Evolutionary conservation across 2,797 vertebrate genomes (phyloP).

Genomic region (Hybognathus amarus): DNA sequence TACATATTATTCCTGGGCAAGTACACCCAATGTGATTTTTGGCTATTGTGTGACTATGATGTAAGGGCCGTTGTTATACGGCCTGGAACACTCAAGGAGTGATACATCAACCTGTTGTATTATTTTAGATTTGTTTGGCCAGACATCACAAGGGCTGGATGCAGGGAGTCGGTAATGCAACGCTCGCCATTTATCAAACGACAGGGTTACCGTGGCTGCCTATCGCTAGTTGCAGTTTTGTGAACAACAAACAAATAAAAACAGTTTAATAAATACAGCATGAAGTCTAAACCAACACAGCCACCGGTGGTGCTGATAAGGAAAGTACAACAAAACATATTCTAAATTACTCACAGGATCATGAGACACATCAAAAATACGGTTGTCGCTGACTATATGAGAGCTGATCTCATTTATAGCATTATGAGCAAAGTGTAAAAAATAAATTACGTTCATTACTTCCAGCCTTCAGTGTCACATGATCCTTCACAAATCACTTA

Average conservation of each 20-base stretch:
- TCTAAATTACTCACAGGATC: background rate
- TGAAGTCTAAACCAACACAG: conserved; percentile 2
- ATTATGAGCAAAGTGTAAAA: background rate
- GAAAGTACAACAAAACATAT: background rate
- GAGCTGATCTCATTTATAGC: background rate
- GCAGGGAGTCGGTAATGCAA: conserved; percentile 71
- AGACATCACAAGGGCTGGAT: conserved; percentile 62
- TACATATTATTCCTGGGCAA: background rate
- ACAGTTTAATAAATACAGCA: conserved; percentile 65
- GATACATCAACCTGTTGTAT: conserved; percentile 74
- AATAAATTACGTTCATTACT: too few relatives aligned
- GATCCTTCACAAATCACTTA: too few relatives aligned
- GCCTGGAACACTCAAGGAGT: conserved; percentile 70
- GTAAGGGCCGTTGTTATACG: conserved; percentile 62
- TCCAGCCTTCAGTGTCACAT: too few relatives aligned
- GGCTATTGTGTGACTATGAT: conserved; percentile 7
- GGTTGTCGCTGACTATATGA: background rate
- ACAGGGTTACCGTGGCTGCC: conserved; percentile 68
- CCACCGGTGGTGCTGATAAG: background rate
- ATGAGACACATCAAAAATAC: background rate
- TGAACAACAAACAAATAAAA: conserved; percentile 73
- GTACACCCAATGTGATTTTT: conserved; percentile 17
- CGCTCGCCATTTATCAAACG: conserved; percentile 76
- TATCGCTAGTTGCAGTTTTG: conserved; percentile 65
- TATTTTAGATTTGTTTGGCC: conserved; percentile 57